Evolutionary conservation across 2,797 vertebrate species (phyloP).

Genomic region (Liparis tanakae): DNA sequence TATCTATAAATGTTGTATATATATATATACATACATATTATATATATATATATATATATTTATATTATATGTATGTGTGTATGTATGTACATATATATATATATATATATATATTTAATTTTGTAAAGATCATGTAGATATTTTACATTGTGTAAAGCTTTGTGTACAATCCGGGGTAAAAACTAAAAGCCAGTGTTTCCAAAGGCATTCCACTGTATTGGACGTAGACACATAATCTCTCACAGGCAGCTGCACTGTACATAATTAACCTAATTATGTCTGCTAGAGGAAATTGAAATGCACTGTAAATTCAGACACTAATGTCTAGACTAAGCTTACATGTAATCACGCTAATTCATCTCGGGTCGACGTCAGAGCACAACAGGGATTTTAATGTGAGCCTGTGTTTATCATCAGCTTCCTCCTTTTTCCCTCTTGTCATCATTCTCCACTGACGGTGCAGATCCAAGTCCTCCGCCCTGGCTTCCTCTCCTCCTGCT

Average conservation of each 20-base stretch:
- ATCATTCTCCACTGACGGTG: slow-evolving; percentile 42
- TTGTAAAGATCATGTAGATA: neutral
- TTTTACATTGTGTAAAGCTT: neutral
- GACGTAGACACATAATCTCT: neutral
- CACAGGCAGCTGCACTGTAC: slow-evolving; percentile 36
- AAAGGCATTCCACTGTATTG: slow-evolving; percentile 19
- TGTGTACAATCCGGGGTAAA: neutral
- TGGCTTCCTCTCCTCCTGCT: slow-evolving; percentile 29
- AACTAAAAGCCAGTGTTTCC: neutral
- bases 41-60: no score
- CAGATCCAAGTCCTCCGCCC: slow-evolving; percentile 29
- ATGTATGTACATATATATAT: no score
- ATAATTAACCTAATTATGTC: slow-evolving; percentile 62
- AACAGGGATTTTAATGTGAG: slow-evolving; percentile 12
- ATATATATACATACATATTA: neutral
- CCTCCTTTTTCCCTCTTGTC: slow-evolving; percentile 2
- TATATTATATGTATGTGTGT: no score
- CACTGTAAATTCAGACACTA: slow-evolving; percentile 46
- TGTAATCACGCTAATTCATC: slow-evolving; percentile 49
- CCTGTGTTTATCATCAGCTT: slow-evolving; percentile 18
- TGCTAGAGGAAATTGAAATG: slow-evolving; percentile 43
- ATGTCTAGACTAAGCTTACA: slow-evolving; percentile 38
- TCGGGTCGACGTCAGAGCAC: slow-evolving; percentile 13
- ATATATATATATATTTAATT: neutral
- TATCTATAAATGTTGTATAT: neutral